Evolutionary conservation across 2,797 vertebrate species (phyloP).

Genomic region (Sebastes dallii): DNA sequence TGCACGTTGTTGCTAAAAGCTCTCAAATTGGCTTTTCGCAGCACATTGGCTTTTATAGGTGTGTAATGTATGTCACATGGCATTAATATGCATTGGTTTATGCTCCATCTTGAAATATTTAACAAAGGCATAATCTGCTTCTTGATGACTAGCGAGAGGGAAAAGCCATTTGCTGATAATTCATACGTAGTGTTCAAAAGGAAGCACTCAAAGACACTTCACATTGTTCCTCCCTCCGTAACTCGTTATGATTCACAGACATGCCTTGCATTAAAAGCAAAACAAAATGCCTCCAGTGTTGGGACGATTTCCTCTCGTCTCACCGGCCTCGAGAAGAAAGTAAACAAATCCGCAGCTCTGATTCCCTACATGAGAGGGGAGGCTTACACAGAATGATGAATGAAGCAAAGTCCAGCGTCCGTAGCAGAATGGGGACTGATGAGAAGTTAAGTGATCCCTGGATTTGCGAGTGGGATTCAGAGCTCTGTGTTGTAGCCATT

Average conservation of each 20-base stretch:
- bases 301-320: conserved; percentile 66
- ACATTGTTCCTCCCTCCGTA: conserved; percentile 35
- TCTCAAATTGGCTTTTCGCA: conserved; percentile 28
- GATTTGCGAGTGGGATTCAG: conserved; percentile 72
- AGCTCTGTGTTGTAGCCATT: conserved; percentile 61
- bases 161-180: conserved; percentile 41
- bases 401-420: conserved; percentile 46
- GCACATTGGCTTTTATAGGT: conserved; percentile 2
- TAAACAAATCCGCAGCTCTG: conserved; percentile 63
- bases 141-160: conserved; percentile 24
- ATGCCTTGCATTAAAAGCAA: conserved; percentile 61
- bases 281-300: conserved; percentile 61
- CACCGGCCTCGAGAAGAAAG: conserved; percentile 44
- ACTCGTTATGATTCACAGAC: conserved; percentile 63
- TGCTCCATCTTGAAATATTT: conserved; percentile 40
- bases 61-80: conserved; percentile 28
- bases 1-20: conserved; percentile 46
- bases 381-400: conserved; percentile 59
- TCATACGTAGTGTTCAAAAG: conserved; percentile 30
- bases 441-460: conserved; percentile 73
- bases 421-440: conserved; percentile 44
- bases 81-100: conserved; percentile 38
- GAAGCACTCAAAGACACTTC: conserved; percentile 55
- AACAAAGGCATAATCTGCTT: conserved; percentile 42
- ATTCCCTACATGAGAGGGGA: conserved; percentile 34